Base-by-base conservation (phyloP, 2,113 vertebrate genomes). In the Mesoclemmys tuberculata region DNA sequence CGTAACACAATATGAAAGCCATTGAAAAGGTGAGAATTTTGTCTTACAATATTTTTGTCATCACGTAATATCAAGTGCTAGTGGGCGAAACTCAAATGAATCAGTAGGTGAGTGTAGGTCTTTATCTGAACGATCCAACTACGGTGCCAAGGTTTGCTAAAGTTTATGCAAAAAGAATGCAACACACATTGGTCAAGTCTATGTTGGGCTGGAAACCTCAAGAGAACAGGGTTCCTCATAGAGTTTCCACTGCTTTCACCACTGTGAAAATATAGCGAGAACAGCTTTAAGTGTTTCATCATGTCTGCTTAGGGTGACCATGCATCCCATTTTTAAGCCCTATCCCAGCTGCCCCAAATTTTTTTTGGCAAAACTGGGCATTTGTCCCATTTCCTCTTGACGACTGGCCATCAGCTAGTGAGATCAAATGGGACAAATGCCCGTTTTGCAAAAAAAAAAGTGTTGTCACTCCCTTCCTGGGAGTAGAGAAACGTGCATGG, bases 21-120 rank as follows among this genome's bases (percentile, higher is more conserved):
- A 93, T 91, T 96, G 93, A 95, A 94, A 96, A 94, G 95, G 94
- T 96, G 93, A 90, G 96, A 97, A 97, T 92, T 95, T 68, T 38
- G 90, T 95, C 85, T 95, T 68, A n/a, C 35, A 9, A n/a, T 61
- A 31, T 35, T n/a, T 35, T 68, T 68, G 35, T 21, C 19, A 68
- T 7, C 29, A 61, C 31, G 35, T 61, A 68, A 68, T 68, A n/a
- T 31, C 58, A 61, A 5, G 38, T 35, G 9, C n/a, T 38, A 9
- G n/a, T n/a, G 64, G 19, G n/a, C 2, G 19, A 38, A 71, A 38
- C n/a, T 38, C 18, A 38, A 71, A 71, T 38, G 64, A 21, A 71
- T 38, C 16, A 5, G 64, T 22, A 71, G 64, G 19, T 71, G 21
- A 44, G 24, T 27, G 44, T 41, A 10, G 41, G 38, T 77, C 90